Conservation (phyloP, 2,888 invertebrate genomes). For the Drosophila cognata region DNA sequence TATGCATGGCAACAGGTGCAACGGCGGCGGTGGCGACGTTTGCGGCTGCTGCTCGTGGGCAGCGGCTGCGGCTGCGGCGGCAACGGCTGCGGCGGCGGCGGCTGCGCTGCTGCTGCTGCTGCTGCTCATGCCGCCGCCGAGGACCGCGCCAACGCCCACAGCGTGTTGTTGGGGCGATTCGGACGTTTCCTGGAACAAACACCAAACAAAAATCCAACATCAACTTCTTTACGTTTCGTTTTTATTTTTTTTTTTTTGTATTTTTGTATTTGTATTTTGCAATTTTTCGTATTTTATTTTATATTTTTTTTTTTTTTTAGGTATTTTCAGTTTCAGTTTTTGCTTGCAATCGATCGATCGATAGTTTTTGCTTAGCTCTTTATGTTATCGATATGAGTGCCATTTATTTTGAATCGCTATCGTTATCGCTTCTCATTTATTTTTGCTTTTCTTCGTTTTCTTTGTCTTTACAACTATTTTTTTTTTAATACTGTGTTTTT, state of each 20-base stretch:
- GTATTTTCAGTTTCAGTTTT: constrained; percentile 73
- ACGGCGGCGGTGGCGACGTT: constrained; percentile 62
- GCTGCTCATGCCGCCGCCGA: constrained; percentile 69
- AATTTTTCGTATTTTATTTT: constrained; percentile 83
- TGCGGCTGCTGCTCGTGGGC: constrained; percentile 77
- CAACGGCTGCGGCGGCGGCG: constrained; percentile 61
- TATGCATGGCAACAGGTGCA: constrained; percentile 91
- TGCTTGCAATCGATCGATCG: constrained; percentile 73
- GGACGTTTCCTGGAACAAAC: constrained; percentile 93
- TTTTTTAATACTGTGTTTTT: constrained; percentile 38
- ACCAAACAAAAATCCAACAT: constrained; percentile 93
- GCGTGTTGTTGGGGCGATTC: constrained; percentile 88
- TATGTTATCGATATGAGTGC: constrained; percentile 57
- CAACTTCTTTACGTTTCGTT: constrained; percentile 89
- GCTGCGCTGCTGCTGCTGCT: constrained; percentile 72
- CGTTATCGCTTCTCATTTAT: constrained; percentile 64
- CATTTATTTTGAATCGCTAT: constrained; percentile 37
- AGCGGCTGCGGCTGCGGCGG: constrained; percentile 59
- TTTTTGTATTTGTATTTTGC: constrained; percentile 86
- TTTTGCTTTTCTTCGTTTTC: constrained; percentile 76
- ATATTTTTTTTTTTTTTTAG: constrained; percentile 42
- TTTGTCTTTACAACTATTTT: constrained; percentile 66
- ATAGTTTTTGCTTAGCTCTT: constrained; percentile 56
- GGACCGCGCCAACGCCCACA: constrained; percentile 85
- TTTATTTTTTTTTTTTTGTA: constrained; percentile 60